Evolutionary conservation across 37 sponge, comb jelly and placozoan species (phyloP).

Genomic region (Halichondria panicea): DNA sequence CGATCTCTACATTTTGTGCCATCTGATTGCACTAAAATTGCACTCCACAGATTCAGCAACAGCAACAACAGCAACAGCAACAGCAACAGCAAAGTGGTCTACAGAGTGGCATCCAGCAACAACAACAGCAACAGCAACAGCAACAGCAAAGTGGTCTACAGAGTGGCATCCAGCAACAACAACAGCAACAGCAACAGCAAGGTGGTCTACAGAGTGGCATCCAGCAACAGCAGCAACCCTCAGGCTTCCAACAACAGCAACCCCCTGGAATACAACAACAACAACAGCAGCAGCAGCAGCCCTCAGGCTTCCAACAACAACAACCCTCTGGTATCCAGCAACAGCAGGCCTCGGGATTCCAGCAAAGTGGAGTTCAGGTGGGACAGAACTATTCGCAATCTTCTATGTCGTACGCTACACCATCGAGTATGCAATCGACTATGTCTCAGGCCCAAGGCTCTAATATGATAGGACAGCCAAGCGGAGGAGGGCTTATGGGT

Average conservation of each 20-base stretch:
- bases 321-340: neutral
- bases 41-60: neutral
- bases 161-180: neutral
- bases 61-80: conserved; percentile 4
- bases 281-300: conserved; percentile 1
- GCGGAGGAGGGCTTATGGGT: neutral
- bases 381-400: too few relatives aligned
- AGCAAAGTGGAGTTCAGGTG: neutral
- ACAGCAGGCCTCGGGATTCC: neutral
- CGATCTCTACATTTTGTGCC: too few relatives aligned
- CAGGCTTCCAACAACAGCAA: neutral
- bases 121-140: neutral
- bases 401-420: too few relatives aligned
- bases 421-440: too few relatives aligned
- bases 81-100: neutral
- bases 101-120: neutral
- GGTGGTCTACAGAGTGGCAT: neutral
- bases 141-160: conserved; percentile 8
- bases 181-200: neutral
- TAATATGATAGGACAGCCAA: conserved; percentile 8
- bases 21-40: too few relatives aligned
- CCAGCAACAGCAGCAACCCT: neutral
- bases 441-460: neutral
- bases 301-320: conserved; percentile 2
- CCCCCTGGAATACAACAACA: neutral